Conservation (phyloP, 1,140 invertebrate species). For the Anoplolepis gracilipes region DNA sequence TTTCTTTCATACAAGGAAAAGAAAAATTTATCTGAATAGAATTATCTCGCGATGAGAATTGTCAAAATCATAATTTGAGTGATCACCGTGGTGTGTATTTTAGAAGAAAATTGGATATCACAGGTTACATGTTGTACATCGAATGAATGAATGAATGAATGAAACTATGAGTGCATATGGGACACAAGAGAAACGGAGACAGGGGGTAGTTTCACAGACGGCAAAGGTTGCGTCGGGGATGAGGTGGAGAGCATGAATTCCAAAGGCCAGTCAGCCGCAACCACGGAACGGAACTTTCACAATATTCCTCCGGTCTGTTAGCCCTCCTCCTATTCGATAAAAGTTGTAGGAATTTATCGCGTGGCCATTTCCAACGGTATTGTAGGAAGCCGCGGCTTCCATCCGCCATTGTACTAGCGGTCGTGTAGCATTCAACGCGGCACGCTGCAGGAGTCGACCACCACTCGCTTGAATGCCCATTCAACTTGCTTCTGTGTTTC, state of each 20-base stretch:
- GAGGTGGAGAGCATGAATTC: constrained; percentile 61
- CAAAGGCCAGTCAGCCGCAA: constrained; percentile 60
- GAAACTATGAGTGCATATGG: constrained; percentile 1
- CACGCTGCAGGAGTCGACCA: constrained; percentile 53
- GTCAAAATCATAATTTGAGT: not conserved
- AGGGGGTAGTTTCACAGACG: constrained; percentile 23
- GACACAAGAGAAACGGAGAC: not conserved
- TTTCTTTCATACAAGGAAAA: not conserved
- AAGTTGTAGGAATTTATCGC: constrained; percentile 82
- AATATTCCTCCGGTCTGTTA: constrained; percentile 78
- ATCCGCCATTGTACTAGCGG: constrained; percentile 76
- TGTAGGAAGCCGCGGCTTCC: constrained; percentile 75
- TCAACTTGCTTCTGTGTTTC: constrained; percentile 71
- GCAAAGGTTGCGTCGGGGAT: constrained; percentile 31
- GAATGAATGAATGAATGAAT: constrained; percentile 10
- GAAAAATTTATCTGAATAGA: not conserved
- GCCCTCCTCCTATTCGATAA: constrained; percentile 76
- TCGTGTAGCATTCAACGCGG: constrained; percentile 75
- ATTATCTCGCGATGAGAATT: not conserved
- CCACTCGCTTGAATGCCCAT: constrained; percentile 62
- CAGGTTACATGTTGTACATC: not conserved
- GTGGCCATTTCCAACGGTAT: constrained; percentile 78
- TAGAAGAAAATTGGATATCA: constrained; percentile 11
- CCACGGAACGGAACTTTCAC: constrained; percentile 74
- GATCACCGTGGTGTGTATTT: not conserved